Evolutionary conservation across 1,140 invertebrate genomes (phyloP), one percentile per base, ranked within the genome.

Genomic region (Brachionus rotundiformis): DNA sequence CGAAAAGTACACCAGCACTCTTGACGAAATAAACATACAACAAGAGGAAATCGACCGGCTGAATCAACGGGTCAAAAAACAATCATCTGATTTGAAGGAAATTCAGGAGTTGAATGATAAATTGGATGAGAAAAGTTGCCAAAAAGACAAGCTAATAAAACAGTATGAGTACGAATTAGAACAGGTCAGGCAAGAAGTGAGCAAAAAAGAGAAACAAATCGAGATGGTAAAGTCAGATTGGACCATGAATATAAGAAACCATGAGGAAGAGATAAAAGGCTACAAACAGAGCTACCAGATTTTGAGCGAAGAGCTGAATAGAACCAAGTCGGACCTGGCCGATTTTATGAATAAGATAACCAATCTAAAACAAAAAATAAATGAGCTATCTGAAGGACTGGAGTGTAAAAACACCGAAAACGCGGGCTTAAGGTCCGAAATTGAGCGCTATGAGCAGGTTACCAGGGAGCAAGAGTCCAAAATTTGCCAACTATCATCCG

Each of bases 201-300:
- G 0, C 13, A 54, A 79, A 36, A 79, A 79, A 39, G 76, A 79
- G 5, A 79, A 59, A 79, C 29, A 36, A 63, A 79, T 59, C 13
- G 76, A 79, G 36, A 13, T n/a, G 3, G 59, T 79, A 11, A 79
- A 79, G 16, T 25, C 29, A 3, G 76, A 79, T 16, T 79, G 76
- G 76, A 79, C 76, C 5, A 10, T 39, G 16, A 79, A 39, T 61
- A 79, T 79, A 0, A 25, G 76, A 25, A 54, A 79, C 13, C 76
- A 79, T 61, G 76, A 79, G 16, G 76, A 79, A 5, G 76, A 79
- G n/a, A 79, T 79, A 19, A 54, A 59, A 59, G 59, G 76, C 6
- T 79, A 79, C 23, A 79, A 79, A 54, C 76, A 79, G 16, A 79
- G 59, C 54, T 79, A 79, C 59, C 76, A 79, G 47, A 79, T 79